phyloP scores from a whole-genome alignment of 1,140 invertebrate species.

The Cyclina sinensis region DNA sequence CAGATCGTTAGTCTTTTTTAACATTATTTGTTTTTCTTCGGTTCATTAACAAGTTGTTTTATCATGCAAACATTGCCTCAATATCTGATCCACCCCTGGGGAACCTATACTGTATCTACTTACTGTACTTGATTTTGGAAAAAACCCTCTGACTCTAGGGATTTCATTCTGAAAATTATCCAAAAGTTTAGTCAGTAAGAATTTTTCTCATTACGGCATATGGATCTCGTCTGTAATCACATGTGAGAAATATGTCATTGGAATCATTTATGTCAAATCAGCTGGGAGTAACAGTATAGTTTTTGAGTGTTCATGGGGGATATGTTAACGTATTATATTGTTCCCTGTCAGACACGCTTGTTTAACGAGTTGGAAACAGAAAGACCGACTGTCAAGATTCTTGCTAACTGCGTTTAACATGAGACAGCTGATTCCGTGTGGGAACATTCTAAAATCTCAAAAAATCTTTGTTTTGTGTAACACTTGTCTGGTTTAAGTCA shows the following conservation, averaged over 20 bases:
- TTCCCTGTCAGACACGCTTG: neutral
- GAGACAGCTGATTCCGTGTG: too few species aligned
- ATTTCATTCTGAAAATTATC: neutral
- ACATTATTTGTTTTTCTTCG: neutral
- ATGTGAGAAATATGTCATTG: slow-evolving; percentile 12
- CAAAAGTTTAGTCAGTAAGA: neutral
- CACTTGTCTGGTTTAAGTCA: too few species aligned
- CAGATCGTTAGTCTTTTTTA: neutral
- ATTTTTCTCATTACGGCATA: neutral
- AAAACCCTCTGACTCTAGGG: neutral
- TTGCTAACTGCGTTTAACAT: slow-evolving; percentile 1
- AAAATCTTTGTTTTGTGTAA: too few species aligned
- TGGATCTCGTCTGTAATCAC: neutral
- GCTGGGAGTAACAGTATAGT: slow-evolving; percentile 2
- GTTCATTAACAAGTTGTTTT: neutral
- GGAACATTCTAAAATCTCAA: too few species aligned
- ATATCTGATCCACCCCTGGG: neutral
- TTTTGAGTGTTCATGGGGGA: neutral
- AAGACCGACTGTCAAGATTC: neutral
- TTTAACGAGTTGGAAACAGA: neutral
- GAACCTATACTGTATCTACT: neutral
- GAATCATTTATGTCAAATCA: slow-evolving; percentile 12
- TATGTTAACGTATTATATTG: slow-evolving; percentile 10
- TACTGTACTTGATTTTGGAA: neutral
- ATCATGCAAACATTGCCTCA: neutral